Evolutionary conservation across 2,797 vertebrate genomes (phyloP).

Genomic region (Gastrophryne carolinensis): DNA sequence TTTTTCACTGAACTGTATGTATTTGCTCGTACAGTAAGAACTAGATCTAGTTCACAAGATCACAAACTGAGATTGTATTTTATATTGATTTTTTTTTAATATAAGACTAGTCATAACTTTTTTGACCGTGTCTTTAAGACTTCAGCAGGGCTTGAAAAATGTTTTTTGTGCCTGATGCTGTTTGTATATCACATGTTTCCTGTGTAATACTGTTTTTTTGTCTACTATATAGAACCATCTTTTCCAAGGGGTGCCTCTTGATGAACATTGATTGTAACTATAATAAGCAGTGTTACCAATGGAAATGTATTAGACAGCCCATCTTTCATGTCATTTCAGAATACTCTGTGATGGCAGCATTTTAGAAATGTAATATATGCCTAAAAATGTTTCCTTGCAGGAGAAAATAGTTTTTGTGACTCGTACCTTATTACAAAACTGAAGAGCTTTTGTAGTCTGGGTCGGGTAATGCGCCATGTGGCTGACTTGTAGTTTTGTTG

Average conservation of each 20-base stretch:
- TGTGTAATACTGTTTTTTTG: constrained; percentile 65
- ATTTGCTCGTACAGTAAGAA: no score
- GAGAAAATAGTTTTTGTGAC: neutral
- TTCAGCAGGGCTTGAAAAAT: no score
- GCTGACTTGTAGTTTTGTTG: constrained; percentile 21
- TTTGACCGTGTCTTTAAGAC: no score
- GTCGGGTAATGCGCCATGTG: neutral
- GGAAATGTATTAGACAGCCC: constrained; percentile 51
- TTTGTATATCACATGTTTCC: constrained; percentile 51
- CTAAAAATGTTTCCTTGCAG: neutral
- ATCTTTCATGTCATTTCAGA: neutral
- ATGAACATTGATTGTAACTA: constrained; percentile 47
- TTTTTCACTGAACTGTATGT: no score
- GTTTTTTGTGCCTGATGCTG: neutral
- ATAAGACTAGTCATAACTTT: no score
- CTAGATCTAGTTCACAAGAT: no score
- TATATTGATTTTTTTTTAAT: no score
- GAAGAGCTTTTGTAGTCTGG: constrained; percentile 16
- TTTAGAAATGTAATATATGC: neutral
- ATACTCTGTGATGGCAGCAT: neutral
- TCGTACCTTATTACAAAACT: constrained; percentile 22
- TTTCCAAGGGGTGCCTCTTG: constrained; percentile 64
- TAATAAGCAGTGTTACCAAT: constrained; percentile 49
- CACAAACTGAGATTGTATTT: no score
- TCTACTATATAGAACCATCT: constrained; percentile 63